Base-by-base conservation (phyloP, 2,113 vertebrate species). In the Nyctibius bracteatus region DNA sequence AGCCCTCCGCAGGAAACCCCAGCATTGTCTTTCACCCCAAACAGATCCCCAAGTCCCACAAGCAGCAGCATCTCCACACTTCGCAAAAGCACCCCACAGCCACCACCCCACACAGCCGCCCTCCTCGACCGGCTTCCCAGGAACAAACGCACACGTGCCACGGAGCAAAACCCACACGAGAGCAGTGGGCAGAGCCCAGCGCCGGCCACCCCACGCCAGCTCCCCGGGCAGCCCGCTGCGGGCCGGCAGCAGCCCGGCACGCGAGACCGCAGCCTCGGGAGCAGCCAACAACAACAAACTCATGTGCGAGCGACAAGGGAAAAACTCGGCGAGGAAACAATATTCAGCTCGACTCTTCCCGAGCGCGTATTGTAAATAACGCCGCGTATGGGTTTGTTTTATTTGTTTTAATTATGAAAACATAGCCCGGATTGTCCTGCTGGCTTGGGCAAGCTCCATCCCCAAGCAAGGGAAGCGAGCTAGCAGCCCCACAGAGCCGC, bases 251-350 rank as follows among this genome's bases (percentile, higher is more conserved):
- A 82, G 81, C 88, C 65, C 93, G 4, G 94, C 88, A 67, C 91
- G 5, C 41, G 49, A 83, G 91, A 39, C 86, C 63, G 1, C 15
- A 6, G 79, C 74, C 44, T 15, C 39, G 2, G 61, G 90, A 82
- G 84, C 89, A 41, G 90, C 90, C 96, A 96, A 97, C 96, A 96
- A 93, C 93, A 96, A 97, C 94, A 97, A 94, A 95, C 82, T 55
- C 43, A 5, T 31, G 68, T 77, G 85, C 28, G 88, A 95, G 93
- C 62, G 24, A 91, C 95, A 95, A 94, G 88, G 80, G 84, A 84
- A 79, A 94, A 92, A 82, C 89, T 84, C 91, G 0, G 41, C 5
- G 21, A 96, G 94, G 96, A 97, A 97, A 92, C 88, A 74, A 95
- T 96, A 93, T 83, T 72, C 43, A 14, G 79, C 94, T 61, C 7